These are phyloP conservation scores for Branchipolynoe longqiensis DNA, from an alignment of 2,888 invertebrate genomes.

Conservation along the genomic window DNA sequence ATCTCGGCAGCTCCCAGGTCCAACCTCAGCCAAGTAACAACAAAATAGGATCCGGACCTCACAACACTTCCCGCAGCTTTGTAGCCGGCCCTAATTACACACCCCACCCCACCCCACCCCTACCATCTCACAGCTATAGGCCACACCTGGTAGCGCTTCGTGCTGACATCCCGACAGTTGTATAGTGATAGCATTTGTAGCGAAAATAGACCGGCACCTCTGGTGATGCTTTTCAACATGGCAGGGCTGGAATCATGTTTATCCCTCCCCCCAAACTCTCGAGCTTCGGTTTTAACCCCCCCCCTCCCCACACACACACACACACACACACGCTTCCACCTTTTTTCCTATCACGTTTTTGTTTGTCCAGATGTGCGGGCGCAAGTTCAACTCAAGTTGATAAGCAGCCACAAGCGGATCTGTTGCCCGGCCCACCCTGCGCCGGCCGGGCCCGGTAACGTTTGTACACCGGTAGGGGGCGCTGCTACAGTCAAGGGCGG, in stretches of 20 bases:
- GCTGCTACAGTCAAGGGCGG: no score
- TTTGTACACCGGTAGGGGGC: slow-evolving; percentile 27
- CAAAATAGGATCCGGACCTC: slow-evolving; percentile 42
- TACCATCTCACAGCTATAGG: not conserved
- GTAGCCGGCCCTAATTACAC: slow-evolving; percentile 40
- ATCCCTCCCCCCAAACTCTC: no score
- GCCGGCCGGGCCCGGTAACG: slow-evolving; percentile 2
- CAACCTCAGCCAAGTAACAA: slow-evolving; percentile 34
- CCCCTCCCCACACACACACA: no score
- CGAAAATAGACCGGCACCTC: slow-evolving; percentile 40
- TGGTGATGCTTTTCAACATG: slow-evolving; percentile 41
- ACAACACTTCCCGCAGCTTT: slow-evolving; percentile 39
- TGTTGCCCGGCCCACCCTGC: slow-evolving; percentile 20
- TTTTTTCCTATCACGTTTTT: no score
- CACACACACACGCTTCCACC: no score
- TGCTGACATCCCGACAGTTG: slow-evolving; percentile 9
- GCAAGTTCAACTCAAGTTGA: slow-evolving; percentile 34
- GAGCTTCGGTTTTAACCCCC: no score
- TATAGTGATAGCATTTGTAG: slow-evolving; percentile 51
- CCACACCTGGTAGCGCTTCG: slow-evolving; percentile 33
- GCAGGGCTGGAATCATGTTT: slow-evolving; percentile 26
- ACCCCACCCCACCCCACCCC: not conserved
- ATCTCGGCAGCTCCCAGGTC: not conserved
- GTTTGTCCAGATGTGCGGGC: slow-evolving; percentile 43
- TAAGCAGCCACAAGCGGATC: slow-evolving; percentile 33